Evolutionary conservation across 2,797 vertebrate genomes (phyloP).

Genomic region (Alca torda): DNA sequence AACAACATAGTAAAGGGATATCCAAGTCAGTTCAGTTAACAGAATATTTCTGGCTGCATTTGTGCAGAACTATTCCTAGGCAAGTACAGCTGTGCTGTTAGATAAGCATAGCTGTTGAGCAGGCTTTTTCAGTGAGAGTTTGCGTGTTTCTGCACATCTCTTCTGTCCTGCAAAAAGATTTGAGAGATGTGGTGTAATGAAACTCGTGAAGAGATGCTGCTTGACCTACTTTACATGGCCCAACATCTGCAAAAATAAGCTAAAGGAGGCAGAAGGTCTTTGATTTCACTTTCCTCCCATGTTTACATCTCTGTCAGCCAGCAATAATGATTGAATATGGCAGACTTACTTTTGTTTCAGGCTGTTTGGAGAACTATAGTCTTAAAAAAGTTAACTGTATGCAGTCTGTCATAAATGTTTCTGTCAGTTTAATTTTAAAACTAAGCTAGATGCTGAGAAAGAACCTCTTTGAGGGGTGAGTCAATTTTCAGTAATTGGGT

Average conservation of each 20-base stretch:
- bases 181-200: not conserved
- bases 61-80: not conserved
- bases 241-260: not conserved
- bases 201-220: not conserved
- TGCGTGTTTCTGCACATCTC: not conserved
- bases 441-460: not conserved
- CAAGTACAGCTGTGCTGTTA: not conserved
- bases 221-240: not conserved
- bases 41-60: not conserved
- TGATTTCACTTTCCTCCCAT: not conserved
- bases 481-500: slow-evolving; percentile 9
- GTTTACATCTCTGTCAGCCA: not conserved
- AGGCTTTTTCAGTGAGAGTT: not conserved
- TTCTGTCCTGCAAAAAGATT: not conserved
- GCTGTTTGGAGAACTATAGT: not conserved
- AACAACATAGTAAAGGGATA: not conserved
- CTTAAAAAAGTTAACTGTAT: not conserved
- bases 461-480: not conserved
- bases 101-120: not conserved
- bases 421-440: not conserved
- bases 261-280: not conserved
- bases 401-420: not conserved
- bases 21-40: not conserved
- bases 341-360: not conserved
- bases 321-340: not conserved